Conservation (phyloP, 1,140 invertebrate genomes). For the Sitobion miscanthi region DNA sequence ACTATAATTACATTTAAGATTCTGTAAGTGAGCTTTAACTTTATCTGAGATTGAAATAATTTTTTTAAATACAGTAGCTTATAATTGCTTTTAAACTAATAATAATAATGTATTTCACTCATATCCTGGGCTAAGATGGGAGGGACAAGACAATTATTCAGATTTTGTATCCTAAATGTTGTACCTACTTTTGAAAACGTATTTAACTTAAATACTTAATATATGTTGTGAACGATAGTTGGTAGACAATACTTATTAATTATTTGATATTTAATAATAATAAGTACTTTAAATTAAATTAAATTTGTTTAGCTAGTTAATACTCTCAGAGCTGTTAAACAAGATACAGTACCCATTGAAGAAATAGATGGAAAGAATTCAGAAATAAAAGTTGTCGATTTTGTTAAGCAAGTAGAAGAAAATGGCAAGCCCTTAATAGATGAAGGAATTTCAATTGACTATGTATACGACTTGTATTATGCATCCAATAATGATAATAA, state of each 20-base stretch:
- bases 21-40: background rate
- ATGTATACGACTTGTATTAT: slow-evolving; percentile 49
- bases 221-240: background rate
- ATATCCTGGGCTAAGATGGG: no score
- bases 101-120: background rate
- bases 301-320: slow-evolving; percentile 33
- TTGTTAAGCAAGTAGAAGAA: slow-evolving; percentile 36
- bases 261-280: background rate
- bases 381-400: slow-evolving; percentile 51
- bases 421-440: slow-evolving; percentile 12
- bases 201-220: background rate
- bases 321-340: slow-evolving; percentile 53
- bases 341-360: slow-evolving; percentile 39
- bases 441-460: slow-evolving; percentile 54
- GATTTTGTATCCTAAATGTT: no score
- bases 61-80: background rate
- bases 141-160: no score
- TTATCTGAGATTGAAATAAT: background rate
- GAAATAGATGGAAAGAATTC: background rate
- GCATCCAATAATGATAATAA: slow-evolving; percentile 28
- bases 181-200: no score
- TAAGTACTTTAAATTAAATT: background rate
- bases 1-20: background rate
- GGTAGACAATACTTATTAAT: background rate
- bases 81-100: background rate